Evolutionary conservation across 2,113 vertebrate genomes (phyloP).

Genomic region (Halichoeres trimaculatus): DNA sequence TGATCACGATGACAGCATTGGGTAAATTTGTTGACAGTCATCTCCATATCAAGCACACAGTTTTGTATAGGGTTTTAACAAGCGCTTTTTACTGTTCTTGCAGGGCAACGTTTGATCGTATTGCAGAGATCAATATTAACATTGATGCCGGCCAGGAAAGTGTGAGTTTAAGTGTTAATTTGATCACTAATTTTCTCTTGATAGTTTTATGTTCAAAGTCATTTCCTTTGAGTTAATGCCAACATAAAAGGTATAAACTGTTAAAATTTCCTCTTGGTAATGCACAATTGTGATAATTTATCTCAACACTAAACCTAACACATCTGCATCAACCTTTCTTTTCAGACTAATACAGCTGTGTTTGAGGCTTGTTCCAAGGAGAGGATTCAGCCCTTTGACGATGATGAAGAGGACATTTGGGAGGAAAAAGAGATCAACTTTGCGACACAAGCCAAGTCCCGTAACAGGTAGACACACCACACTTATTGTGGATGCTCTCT

Average conservation of each 20-base stretch:
- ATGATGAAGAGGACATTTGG: slow-evolving; percentile 96
- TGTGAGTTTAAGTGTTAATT: slow-evolving; percentile 81
- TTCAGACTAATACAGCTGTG: slow-evolving; percentile 88
- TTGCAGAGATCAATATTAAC: slow-evolving; percentile 95
- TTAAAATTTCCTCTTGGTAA: not conserved
- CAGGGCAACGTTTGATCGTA: slow-evolving; percentile 94
- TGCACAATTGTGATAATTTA: not conserved
- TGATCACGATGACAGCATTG: slow-evolving; percentile 94
- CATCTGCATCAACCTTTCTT: slow-evolving; percentile 8
- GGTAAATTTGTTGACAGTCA: slow-evolving; percentile 77
- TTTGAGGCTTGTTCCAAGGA: slow-evolving; percentile 96
- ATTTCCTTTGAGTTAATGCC: not conserved
- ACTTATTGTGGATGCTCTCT: not conserved
- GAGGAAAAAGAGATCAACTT: slow-evolving; percentile 92
- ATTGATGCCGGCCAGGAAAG: slow-evolving; percentile 90
- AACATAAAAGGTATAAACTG: not conserved
- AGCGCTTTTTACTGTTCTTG: slow-evolving; percentile 35
- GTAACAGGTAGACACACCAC: slow-evolving; percentile 86
- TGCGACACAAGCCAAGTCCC: slow-evolving; percentile 87
- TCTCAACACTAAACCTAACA: not conserved
- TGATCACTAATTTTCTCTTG: not conserved
- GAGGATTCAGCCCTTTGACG: slow-evolving; percentile 93
- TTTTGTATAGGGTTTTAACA: not conserved
- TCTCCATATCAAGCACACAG: not conserved
- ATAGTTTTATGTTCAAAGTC: too few relatives aligned